Base-by-base conservation (phyloP, 2,888 invertebrate genomes). In the Adela reaumurella region DNA sequence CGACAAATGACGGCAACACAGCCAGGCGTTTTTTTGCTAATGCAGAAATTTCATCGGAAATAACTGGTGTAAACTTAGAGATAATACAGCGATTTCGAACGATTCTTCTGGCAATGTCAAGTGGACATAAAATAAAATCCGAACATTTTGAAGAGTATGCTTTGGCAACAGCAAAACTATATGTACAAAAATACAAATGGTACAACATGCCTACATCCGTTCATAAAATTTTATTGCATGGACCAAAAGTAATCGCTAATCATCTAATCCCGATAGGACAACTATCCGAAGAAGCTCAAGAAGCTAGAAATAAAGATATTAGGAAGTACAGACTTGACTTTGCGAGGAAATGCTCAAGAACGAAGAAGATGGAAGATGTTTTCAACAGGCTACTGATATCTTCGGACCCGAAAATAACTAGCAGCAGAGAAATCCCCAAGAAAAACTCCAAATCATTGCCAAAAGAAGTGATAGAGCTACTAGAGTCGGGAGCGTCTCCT, bases 1-100 rank as follows among this genome's bases (percentile, higher is more conserved):
- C 54, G 41, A 56, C 58, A 5, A 60, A 59, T 51, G 55, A 57
- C 46, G 55, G 51, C 17, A 56, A 53, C 43, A 56, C 52, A 2
- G 50, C 46, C n/a, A 47, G 58, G 43, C 46, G 56, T 47, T 60
- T 59, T 58, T 60, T 57, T 53, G 44, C 47, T 2, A 45, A 57
- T 49, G 52, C 55, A 6, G 48, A 56, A 46, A 17, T 14, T 47
- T 29, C 53, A 44, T 53, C 61, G 17, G 48, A 51, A 53, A 59
- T 61, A 19, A 61, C 59, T 45, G 59, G 57, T 8, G 18, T 58
- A 16, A 51, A 53, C 20, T 35, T 14, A 17, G 11, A 17, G 17
- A 17, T 46, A 14, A 46, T 49, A 17, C 11, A 41, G 3, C 35
- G 20, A 46, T 17, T 49, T 41, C n/a, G 17, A 14, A 28, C 29